Conservation (phyloP, 2,797 vertebrate genomes). For the Urophycis tenuis region DNA sequence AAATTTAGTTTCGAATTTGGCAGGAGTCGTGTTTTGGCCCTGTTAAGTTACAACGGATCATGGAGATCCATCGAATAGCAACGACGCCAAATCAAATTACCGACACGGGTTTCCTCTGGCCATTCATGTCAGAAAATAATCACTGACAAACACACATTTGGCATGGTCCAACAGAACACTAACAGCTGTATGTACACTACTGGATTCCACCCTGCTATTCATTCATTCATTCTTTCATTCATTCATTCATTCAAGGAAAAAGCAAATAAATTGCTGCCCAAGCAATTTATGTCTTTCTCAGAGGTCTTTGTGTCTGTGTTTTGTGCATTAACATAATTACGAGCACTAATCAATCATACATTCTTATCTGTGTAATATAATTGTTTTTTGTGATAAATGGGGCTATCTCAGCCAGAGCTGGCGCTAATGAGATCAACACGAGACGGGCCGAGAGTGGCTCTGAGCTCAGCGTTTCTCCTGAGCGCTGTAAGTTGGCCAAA, state of each 20-base stretch:
- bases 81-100: constrained; percentile 31
- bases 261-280: not conserved
- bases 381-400: not conserved
- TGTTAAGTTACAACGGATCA: not conserved
- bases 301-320: not conserved
- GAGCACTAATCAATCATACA: not conserved
- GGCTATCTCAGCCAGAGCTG: not conserved
- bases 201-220: not conserved
- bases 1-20: too few species aligned
- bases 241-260: too few species aligned
- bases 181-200: constrained; percentile 6
- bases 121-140: constrained; percentile 21
- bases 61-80: constrained; percentile 5
- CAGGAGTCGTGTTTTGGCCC: too few species aligned
- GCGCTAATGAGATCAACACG: constrained; percentile 6
- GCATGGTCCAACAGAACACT: constrained; percentile 16
- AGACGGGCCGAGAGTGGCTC: not conserved
- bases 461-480: not conserved
- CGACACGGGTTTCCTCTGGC: constrained; percentile 16
- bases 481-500: constrained; percentile 2
- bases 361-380: not conserved
- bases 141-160: constrained; percentile 14
- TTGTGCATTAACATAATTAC: not conserved
- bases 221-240: too few species aligned
- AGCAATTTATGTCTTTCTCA: not conserved